phyloP scores from a whole-genome alignment of 2,113 vertebrate species.

The chimpanzee (Pan troglodytes) region DNA sequence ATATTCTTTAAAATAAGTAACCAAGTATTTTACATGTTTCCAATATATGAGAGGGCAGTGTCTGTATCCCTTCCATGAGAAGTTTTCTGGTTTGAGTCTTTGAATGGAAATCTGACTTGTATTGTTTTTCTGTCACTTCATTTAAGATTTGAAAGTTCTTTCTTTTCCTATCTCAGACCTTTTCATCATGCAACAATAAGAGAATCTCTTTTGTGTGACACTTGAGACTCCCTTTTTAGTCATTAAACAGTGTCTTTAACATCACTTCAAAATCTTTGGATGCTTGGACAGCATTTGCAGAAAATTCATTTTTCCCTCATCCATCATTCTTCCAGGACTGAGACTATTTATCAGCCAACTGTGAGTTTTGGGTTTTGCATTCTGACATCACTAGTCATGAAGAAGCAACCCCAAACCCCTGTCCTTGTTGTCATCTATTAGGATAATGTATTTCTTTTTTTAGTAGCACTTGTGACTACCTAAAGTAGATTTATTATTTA shows the following conservation, averaged over 20 bases:
- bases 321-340: not conserved
- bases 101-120: not conserved
- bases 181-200: not conserved
- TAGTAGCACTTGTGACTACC: not conserved
- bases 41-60: not conserved
- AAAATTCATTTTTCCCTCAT: not conserved
- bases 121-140: not conserved
- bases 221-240: not conserved
- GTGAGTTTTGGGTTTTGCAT: not conserved
- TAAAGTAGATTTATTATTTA: slow-evolving; percentile 1
- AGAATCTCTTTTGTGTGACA: not conserved
- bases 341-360: not conserved
- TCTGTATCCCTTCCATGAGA: not conserved
- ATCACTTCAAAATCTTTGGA: not conserved
- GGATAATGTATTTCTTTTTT: not conserved
- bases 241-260: not conserved
- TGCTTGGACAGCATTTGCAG: not conserved
- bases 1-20: not conserved
- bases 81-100: not conserved
- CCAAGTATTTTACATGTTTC: not conserved
- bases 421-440: not conserved
- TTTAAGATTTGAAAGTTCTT: not conserved
- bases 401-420: not conserved
- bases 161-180: not conserved
- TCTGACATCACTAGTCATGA: not conserved